Conservation (phyloP, 2,888 invertebrate genomes). For the Tribolium freemani region DNA sequence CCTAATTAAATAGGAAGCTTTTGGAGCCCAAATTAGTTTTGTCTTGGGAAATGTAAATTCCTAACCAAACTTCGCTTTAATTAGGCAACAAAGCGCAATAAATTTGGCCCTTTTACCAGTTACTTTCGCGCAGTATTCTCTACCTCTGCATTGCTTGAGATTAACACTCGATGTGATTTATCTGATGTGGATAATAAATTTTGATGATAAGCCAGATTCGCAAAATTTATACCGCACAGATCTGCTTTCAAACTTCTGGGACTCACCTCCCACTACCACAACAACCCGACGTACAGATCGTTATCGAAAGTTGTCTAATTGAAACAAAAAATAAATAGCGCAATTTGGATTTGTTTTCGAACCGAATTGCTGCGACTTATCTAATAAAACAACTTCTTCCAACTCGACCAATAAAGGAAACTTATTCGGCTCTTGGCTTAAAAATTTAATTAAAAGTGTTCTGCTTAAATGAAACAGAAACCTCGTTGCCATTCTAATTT, state of each 20-base stretch:
- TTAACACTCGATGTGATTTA: conserved; percentile 46
- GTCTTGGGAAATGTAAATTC: conserved; percentile 57
- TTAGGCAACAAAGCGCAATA: conserved; percentile 55
- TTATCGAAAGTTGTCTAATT: neutral
- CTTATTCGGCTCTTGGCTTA: neutral
- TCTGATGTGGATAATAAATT: conserved; percentile 26
- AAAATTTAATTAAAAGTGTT: neutral
- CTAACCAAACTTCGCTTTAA: conserved; percentile 54
- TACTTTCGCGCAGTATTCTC: conserved; percentile 46
- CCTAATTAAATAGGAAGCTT: conserved; percentile 53
- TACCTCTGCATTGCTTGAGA: conserved; percentile 35
- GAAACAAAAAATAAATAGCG: neutral
- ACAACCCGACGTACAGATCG: neutral
- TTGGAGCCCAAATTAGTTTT: conserved; percentile 54
- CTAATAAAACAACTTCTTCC: neutral
- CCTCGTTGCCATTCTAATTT: too few species aligned
- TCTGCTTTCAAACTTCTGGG: too few species aligned
- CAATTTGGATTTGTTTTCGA: neutral
- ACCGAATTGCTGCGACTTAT: neutral
- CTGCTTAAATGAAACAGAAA: neutral
- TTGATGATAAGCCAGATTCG: conserved; percentile 4
- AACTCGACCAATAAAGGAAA: neutral
- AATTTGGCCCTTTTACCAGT: conserved; percentile 53
- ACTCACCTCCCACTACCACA: too few species aligned
- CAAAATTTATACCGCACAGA: too few species aligned